These are phyloP conservation scores for Elachura formosa DNA, from an alignment of 2,113 vertebrate genomes.

Conservation along the genomic window DNA sequence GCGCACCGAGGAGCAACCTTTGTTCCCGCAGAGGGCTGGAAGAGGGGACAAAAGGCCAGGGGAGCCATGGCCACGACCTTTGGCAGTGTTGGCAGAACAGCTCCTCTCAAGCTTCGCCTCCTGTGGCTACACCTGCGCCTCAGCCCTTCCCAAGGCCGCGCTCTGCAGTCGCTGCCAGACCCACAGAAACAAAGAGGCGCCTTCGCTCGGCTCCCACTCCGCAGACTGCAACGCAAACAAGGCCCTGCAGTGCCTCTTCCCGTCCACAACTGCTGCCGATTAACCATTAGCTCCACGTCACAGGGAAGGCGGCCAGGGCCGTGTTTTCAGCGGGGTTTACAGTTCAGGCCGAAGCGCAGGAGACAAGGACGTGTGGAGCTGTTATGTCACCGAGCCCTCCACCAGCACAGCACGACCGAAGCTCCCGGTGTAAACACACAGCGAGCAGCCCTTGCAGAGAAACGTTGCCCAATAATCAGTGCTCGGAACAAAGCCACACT, in stretches of 20 bases:
- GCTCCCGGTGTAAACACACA: background rate
- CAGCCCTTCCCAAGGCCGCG: background rate
- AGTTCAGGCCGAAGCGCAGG: background rate
- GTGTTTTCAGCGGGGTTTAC: background rate
- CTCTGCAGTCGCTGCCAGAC: background rate
- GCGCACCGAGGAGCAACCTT: background rate
- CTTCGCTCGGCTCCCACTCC: background rate
- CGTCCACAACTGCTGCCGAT: background rate
- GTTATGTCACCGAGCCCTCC: background rate
- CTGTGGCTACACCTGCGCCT: background rate
- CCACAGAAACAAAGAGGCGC: background rate
- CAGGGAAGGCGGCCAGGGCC: rapidly evolving
- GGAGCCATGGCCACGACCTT: background rate
- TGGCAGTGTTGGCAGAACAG: background rate
- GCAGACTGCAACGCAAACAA: background rate
- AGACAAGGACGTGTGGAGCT: background rate
- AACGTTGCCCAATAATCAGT: background rate
- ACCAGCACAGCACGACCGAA: background rate
- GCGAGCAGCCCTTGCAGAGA: background rate
- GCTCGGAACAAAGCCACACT: background rate
- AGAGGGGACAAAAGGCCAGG: background rate
- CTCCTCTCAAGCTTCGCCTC: background rate
- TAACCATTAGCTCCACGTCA: background rate
- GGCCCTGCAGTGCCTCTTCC: background rate
- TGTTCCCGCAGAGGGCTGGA: background rate